These are phyloP conservation scores for Tineola bisselliella DNA, from an alignment of 2,888 invertebrate genomes.

Conservation along the genomic window DNA sequence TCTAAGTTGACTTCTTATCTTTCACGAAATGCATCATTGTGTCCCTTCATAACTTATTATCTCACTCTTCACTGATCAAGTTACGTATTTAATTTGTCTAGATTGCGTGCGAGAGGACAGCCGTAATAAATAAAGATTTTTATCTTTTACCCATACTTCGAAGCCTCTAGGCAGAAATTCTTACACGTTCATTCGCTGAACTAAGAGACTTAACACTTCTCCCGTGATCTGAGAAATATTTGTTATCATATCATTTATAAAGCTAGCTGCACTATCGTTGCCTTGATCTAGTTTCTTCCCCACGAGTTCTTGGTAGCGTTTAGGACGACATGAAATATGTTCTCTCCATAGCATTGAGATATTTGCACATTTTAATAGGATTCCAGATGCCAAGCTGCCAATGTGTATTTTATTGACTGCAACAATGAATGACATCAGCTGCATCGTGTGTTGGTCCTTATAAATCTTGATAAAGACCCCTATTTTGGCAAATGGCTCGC, in stretches of 20 bases:
- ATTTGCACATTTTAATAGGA: conserved; percentile 3
- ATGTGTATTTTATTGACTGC: conserved; percentile 37
- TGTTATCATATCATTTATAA: conserved; percentile 5
- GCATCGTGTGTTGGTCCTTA: conserved; percentile 35
- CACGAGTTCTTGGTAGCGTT: background rate
- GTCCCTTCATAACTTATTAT: conserved; percentile 35
- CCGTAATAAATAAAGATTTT: conserved; percentile 57
- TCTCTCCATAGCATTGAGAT: background rate
- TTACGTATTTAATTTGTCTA: conserved; percentile 63
- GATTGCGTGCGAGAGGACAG: conserved; percentile 54
- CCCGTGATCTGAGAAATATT: conserved; percentile 1
- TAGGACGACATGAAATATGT: background rate
- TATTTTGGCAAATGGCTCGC: conserved; percentile 64
- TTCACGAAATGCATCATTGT: conserved; percentile 18
- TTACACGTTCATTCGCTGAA: conserved; percentile 57
- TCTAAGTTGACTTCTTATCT: conserved; percentile 3
- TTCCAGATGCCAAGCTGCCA: conserved; percentile 24
- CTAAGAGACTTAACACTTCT: conserved; percentile 12
- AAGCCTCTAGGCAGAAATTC: conserved; percentile 54
- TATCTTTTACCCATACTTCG: conserved; percentile 44
- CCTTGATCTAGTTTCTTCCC: background rate
- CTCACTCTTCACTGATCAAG: conserved; percentile 44
- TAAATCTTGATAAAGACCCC: conserved; percentile 59
- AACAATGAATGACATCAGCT: conserved; percentile 49
- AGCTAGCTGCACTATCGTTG: background rate